Base-by-base conservation (phyloP, 2,888 invertebrate genomes). In the Heterodera filipjevi region DNA sequence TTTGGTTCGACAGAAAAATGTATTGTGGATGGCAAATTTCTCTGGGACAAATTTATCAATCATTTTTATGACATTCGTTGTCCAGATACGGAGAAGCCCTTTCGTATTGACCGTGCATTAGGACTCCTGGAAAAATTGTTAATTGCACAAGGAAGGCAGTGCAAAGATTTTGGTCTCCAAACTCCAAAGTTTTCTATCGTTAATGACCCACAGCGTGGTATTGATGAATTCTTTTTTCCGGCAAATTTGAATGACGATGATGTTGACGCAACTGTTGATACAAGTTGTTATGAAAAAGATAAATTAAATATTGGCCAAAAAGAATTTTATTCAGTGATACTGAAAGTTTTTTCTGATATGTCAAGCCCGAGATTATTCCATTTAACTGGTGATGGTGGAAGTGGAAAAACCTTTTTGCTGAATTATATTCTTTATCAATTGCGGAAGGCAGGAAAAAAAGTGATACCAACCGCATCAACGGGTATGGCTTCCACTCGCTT, bases 401-500 rank as follows among this genome's bases (percentile, higher is more conserved):
- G 71, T 6, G 80, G 80, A 0, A 80, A 80, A 44, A 80, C 80
- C 1, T 80, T 39, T 44, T 44, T 80, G 0, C 68, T 73, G 27
- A 80, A 80, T 35, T 66, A 68, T 1, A 32, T 80, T 3, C 32
- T 80, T 5, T 39, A 33, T 30, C 70, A 53, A 12, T 3, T 72
- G 3, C 46, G 59, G 0, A 33, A 22, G 14, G 22, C 16, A 22
- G 49, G 49, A 5, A 74, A 71, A 22, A 35, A 46, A 14, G 49
- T 89, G 22, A 66, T 90, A 27, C 89, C 90, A 27, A 82, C 90
- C 30, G 90, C 90, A 16, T 90, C 89, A 32, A 90, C 90, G 6
- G 90, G 90, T 6, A 90, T 91, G 81, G 90, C 90, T 46, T 90
- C 90, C 10, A 90, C 90, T 19, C 85, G 90, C 35, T 81, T 91